phyloP scores from a whole-genome alignment of 2,888 invertebrate genomes.

The Gastracanthus pulcherrimus region DNA sequence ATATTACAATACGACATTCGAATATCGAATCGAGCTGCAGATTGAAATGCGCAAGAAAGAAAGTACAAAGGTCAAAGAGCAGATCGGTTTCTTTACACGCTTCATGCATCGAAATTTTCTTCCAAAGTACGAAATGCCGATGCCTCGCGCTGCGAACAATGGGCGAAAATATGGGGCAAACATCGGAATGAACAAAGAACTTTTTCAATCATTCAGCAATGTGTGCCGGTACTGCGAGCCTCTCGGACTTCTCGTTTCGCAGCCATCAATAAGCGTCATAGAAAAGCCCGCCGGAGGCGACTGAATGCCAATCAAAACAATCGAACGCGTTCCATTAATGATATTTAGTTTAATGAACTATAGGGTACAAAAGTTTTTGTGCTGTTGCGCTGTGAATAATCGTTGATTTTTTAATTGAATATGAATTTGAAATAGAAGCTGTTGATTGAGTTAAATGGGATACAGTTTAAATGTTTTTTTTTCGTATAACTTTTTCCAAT shows the following conservation, averaged over 20 bases:
- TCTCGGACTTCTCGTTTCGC: not conserved
- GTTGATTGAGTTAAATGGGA: not conserved
- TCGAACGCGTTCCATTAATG: conserved; percentile 1
- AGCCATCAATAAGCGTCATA: not conserved
- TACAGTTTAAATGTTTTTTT: no score
- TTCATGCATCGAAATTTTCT: conserved; percentile 20
- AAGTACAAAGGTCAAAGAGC: not conserved
- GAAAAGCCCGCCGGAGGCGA: not conserved
- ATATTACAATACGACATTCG: not conserved
- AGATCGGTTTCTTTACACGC: no score
- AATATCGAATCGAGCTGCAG: not conserved
- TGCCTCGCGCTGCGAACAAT: not conserved
- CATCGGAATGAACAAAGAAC: conserved; percentile 49
- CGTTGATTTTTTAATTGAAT: no score
- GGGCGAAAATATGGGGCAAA: conserved; percentile 35
- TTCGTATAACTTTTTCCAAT: no score
- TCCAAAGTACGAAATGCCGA: not conserved
- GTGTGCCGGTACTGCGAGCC: not conserved
- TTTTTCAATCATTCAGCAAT: conserved; percentile 53
- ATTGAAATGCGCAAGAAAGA: not conserved
- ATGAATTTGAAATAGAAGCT: not conserved
- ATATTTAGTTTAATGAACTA: conserved; percentile 3
- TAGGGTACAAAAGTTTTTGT: not conserved
- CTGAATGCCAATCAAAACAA: conserved; percentile 32
- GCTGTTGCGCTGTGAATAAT: no score